Evolutionary conservation across 2,888 invertebrate species (phyloP).

Genomic region (Eilema griseolum): DNA sequence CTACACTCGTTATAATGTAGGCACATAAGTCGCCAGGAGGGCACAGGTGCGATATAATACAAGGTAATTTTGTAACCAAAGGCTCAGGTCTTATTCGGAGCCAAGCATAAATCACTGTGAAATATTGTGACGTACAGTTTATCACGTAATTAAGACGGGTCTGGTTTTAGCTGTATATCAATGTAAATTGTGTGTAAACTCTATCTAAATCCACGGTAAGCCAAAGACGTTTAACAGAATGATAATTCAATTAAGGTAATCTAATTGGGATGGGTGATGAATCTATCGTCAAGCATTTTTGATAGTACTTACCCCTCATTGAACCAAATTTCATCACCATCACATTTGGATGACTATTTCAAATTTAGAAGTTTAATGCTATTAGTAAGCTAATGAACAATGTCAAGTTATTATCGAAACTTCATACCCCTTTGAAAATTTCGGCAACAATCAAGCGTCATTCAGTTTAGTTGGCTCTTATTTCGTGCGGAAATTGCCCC

Average conservation of each 20-base stretch:
- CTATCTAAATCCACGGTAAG: conserved; percentile 42
- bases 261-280: conserved; percentile 34
- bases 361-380: not conserved
- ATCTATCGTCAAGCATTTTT: conserved; percentile 5
- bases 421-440: too few relatives aligned
- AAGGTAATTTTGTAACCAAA: not conserved
- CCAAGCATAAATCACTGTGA: conserved; percentile 55
- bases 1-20: not conserved
- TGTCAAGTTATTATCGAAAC: too few relatives aligned
- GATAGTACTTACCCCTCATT: not conserved
- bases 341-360: not conserved
- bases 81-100: conserved; percentile 20
- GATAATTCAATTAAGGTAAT: conserved; percentile 47
- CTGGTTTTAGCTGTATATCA: conserved; percentile 50
- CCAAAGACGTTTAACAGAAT: conserved; percentile 50
- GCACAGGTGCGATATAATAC: conserved; percentile 19
- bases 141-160: conserved; percentile 39
- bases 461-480: too few relatives aligned
- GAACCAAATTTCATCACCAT: not conserved
- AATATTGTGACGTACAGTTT: conserved; percentile 59
- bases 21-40: conserved; percentile 15
- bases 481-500: too few relatives aligned
- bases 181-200: conserved; percentile 54
- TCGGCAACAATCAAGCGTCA: too few relatives aligned
- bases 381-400: not conserved